Evolutionary conservation across 2,113 vertebrate species (phyloP), one percentile per base, ranked within the genome.

Genomic region (Drymodes brunneopygia): DNA sequence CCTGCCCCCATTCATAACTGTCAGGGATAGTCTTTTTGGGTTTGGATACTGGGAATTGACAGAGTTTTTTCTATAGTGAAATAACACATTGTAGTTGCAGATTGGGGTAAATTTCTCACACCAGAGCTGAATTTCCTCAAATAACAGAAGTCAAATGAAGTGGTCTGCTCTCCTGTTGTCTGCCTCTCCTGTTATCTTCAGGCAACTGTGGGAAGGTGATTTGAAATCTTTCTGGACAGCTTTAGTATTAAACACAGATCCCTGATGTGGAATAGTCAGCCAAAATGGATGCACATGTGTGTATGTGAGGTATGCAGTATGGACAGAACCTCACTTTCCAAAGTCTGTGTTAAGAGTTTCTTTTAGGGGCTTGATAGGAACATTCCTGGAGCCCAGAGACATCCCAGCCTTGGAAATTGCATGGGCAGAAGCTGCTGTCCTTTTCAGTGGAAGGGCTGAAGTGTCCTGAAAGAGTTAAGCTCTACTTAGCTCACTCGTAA

Each of bases 381-480:
- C 0, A 0, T 44, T 64, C 28, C 27, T 40, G 27, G 53, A 80
- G 50, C 27, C 42, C 36, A 70, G 71, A 78, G 40, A 36, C 20
- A 36, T 62, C 42, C 28, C n/a, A 79, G 56, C 53, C 60, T 44
- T 65, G 40, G 36, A 79, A 60, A 3, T 12, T 80, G 33, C 13
- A 11, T 29, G 54, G 54, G 66, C 75, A 80, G 69, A 86, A 93
- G 47, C 47, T 47, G 2, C 47, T 1, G 2, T 74, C 85, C 79
- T 61, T 88, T 48, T 81, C 90, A 88, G 74, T 73, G 61, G 54
- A 93, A 95, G 81, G 92, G 90, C 95, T 97, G 93, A 92, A 96
- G 24, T 73, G 84, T 96, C 80, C 96, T 97, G 97, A 98, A 98
- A 97, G 98, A 97, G 98, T 98, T 98, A 98, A 98, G 92, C 88